Evolutionary conservation across 2,797 vertebrate genomes (phyloP).

Genomic region (Linurgus olivaceus): DNA sequence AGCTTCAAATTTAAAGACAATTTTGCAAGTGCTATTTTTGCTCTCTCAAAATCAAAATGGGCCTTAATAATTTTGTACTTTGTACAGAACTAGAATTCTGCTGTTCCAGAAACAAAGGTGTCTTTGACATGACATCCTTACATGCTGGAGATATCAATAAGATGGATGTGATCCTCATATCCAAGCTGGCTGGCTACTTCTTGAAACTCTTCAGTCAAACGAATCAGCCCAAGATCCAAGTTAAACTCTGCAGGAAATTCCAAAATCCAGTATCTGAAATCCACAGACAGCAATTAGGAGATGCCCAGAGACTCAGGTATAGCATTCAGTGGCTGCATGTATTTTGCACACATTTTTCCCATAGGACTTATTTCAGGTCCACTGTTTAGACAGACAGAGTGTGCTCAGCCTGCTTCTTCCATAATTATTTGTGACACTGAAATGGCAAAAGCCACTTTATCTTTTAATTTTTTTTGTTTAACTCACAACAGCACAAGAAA

Average conservation of each 20-base stretch:
- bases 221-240: constrained; percentile 91
- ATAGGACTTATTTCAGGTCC: not conserved
- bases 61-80: not conserved
- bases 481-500: not conserved
- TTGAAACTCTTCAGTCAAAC: constrained; percentile 90
- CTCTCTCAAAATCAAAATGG: not conserved
- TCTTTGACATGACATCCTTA: constrained; percentile 72
- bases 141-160: constrained; percentile 97
- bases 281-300: not conserved
- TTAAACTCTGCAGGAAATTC: constrained; percentile 97
- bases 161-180: constrained; percentile 87
- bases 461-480: not conserved
- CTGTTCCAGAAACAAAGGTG: not conserved
- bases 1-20: not conserved
- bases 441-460: not conserved
- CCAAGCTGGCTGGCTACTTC: constrained; percentile 86
- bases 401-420: not conserved
- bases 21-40: not conserved
- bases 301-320: not conserved
- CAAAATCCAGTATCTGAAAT: constrained; percentile 93
- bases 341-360: not conserved
- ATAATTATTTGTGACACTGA: not conserved
- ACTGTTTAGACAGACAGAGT: not conserved
- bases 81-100: not conserved
- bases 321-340: not conserved